Base-by-base conservation (phyloP, 2,797 vertebrate species). In the Pyrocephalus nanus region DNA sequence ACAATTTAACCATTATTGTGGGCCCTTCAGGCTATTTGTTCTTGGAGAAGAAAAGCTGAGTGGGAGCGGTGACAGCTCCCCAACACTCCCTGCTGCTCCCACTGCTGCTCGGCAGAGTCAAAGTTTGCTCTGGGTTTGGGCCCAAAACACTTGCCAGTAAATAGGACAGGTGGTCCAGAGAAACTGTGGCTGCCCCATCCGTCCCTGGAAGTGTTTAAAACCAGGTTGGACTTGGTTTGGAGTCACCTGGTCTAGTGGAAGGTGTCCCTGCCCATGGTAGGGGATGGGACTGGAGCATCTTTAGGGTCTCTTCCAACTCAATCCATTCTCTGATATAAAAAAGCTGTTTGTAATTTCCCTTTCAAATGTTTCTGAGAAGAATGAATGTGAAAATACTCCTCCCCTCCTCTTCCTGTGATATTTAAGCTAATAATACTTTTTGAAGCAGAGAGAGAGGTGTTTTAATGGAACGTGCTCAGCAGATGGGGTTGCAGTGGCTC, bases 401-500 rank as follows among this genome's bases (percentile, higher is more conserved):
- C 76, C 5, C 25, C 43, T 50, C 57, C 17, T 15, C 8, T 77
- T 40, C 69, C 64, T 13, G 36, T 36, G 69, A 47, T 86, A 78
- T 86, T 91, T 73, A 86, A 83, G 66, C 51, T 64, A 48, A 62
- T 58, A 81, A 30, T 80, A 48, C 79, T 74, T 75, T 36, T n/a
- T 34, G 55, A 78, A 92, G 89, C 65, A 38, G 45, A 57, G 66
- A 67, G 71, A 42, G 51, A 89, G 54, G 87, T 53, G 29, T 90
- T 92, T 73, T 54, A 32, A 43, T 47, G 70, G 92, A 85, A 38
- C 72, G 18, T 43, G 75, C 87, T 86, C 74, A 75, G 92, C 74
- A 95, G 90, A 73, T 79, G 86, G 84, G 78, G 50, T 86, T 92
- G 88, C 66, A 71, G 71, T 54, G 81, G 76, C 87, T 86, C 73